Evolutionary conservation across 2,888 invertebrate species (phyloP), one percentile per base, ranked within the genome.

Genomic region (Oxycera nigricornis): DNA sequence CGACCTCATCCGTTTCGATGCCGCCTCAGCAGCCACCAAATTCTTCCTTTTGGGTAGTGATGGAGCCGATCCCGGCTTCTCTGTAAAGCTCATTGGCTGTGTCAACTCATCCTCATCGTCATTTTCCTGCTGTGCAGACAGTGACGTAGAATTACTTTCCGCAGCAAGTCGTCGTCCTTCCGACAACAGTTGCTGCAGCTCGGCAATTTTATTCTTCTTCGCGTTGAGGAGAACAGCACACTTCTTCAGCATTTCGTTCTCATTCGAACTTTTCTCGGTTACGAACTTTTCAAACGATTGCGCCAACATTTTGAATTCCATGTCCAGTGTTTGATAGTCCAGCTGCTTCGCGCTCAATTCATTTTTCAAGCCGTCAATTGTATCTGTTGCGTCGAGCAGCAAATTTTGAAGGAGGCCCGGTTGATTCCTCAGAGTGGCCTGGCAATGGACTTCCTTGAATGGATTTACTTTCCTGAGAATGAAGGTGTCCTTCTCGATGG

Each of bases 181-280:
- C 26, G 55, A 24, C 20, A 77, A 73, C n/a, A 78, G 59, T 4
- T 74, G 73, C 14, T 81, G 79, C 2, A 83, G 73, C 22, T 82
- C 79, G 0, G 77, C 78, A 24, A 83, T 83, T 70, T 81, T 80
- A 17, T 79, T 74, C 31, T 83, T 83, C 59, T 83, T 83, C 22
- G 77, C 79, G 74, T 83, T 83, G 0, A 83, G 73, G 0, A 83
- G 78, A 14, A 80, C 7, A 0, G 79, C 46, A 30, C 82, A 83
- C 67, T 82, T 83, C 22, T 76, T 77, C 0, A 83, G 55, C 11
- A 82, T 65, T 4, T 74, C 79, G 17, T 46, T 76, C 61, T 83
- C 81, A 2, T 77, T 20, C 0, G 35, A 2, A 22, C 79, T 79
- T 2, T 79, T 77, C 0, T 79, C 79, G 2, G 76, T 74, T 1